These are phyloP conservation scores for Lethocerus indicus DNA, from an alignment of 1,140 invertebrate species.

Conservation along the genomic window DNA sequence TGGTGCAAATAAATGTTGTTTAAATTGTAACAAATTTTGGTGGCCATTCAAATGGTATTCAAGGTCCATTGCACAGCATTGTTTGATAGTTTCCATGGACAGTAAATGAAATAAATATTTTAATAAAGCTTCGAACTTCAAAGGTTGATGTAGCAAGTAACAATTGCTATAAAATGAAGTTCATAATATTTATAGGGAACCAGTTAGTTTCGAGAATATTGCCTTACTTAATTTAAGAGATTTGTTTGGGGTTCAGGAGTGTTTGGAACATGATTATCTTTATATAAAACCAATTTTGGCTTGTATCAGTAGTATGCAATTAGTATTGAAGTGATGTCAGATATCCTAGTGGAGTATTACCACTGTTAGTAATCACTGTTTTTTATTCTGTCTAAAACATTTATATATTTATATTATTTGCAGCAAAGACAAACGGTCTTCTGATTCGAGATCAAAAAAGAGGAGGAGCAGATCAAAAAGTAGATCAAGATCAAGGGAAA, in stretches of 20 bases:
- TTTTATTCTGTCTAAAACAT: neutral
- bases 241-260: neutral
- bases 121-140: no score
- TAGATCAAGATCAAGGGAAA: slow-evolving; percentile 28
- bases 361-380: neutral
- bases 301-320: neutral
- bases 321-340: neutral
- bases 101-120: no score
- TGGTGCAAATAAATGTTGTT: no score
- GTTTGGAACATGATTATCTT: neutral
- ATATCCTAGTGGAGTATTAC: neutral
- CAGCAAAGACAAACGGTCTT: slow-evolving; percentile 15
- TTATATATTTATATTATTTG: slow-evolving; percentile 1
- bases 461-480: slow-evolving; percentile 18
- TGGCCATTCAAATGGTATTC: no score
- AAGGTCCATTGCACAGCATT: no score
- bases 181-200: no score
- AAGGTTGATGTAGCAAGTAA: no score
- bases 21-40: no score
- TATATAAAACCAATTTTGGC: neutral
- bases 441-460: slow-evolving; percentile 15
- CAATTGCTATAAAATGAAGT: no score
- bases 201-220: no score
- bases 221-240: no score
- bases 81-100: no score